Percentiles rank a stretch among this genome's conserved stretches.
phyloP scores from a whole-genome alignment of 2,797 vertebrate species.

The Typhlichthys eigenmanni region DNA sequence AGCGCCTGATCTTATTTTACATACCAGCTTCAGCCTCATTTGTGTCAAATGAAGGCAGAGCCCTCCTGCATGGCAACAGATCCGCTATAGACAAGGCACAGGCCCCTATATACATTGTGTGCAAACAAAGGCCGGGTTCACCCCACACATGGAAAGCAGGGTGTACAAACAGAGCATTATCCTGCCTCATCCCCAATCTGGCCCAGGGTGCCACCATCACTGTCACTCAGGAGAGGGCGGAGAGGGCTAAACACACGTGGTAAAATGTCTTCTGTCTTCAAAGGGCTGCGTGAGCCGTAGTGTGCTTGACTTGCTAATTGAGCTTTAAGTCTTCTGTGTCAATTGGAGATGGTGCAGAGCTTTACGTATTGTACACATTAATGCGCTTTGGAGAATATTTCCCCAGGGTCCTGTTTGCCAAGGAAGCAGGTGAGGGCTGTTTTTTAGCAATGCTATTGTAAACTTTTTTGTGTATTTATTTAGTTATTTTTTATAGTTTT shows the following conservation, averaged over 20 bases:
- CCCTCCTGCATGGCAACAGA: constrained; percentile 26
- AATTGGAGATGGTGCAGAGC: constrained; percentile 80
- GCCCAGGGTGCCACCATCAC: constrained; percentile 50
- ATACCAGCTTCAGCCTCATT: constrained; percentile 52
- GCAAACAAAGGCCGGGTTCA: constrained; percentile 52
- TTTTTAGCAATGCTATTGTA: constrained; percentile 67
- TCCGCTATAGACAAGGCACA: constrained; percentile 34
- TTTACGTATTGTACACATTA: constrained; percentile 85
- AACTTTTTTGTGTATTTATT: constrained; percentile 38
- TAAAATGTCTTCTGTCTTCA: constrained; percentile 64
- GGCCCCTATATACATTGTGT: constrained; percentile 19
- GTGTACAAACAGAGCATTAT: constrained; percentile 61
- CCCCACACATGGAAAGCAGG: constrained; percentile 36
- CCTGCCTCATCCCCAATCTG: constrained; percentile 51
- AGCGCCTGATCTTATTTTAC: constrained; percentile 44
- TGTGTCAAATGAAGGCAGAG: constrained; percentile 50
- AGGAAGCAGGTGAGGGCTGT: constrained; percentile 58
- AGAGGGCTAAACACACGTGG: constrained; percentile 26
- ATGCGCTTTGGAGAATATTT: constrained; percentile 82
- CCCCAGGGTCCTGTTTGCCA: constrained; percentile 73
- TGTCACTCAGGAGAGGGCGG: constrained; percentile 48
- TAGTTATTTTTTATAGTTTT: constrained; percentile 32
- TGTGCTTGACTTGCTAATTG: constrained; percentile 80
- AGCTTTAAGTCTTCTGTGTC: constrained; percentile 81
- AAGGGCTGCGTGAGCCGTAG: constrained; percentile 67